Evolutionary conservation across 2,797 vertebrate genomes (phyloP).

Genomic region (Gymnopithys bicolor): DNA sequence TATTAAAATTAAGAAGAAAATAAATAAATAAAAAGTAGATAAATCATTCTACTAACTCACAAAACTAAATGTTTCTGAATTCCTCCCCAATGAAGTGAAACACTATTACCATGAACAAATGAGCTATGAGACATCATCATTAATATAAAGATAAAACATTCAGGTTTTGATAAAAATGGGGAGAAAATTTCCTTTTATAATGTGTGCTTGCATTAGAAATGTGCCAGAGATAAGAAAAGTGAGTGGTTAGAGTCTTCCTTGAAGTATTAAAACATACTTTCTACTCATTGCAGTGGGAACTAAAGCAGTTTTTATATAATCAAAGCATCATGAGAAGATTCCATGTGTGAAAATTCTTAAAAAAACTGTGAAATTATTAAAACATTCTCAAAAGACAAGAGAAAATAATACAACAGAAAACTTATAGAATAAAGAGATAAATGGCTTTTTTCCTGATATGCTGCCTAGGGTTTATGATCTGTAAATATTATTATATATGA

Average conservation of each 20-base stretch:
- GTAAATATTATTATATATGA: neutral
- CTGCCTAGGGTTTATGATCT: neutral
- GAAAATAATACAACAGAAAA: neutral
- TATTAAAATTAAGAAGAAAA: neutral
- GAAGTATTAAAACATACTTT: neutral
- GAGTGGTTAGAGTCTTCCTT: neutral
- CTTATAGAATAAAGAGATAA: neutral
- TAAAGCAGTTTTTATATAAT: neutral
- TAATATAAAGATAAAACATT: slow-evolving; percentile 25
- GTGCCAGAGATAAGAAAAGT: neutral
- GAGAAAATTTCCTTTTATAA: neutral
- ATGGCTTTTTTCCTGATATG: rapidly evolving
- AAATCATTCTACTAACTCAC: neutral
- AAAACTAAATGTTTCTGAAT: neutral
- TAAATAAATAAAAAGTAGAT: neutral
- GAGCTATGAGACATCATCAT: neutral
- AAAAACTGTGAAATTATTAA: neutral
- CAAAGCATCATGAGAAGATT: neutral
- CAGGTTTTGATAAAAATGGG: neutral
- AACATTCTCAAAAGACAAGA: neutral
- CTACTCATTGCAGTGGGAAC: neutral
- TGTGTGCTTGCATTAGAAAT: neutral
- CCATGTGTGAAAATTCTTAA: neutral
- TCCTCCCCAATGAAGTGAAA: neutral
- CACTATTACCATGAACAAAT: neutral